Conservation (phyloP, 1,140 invertebrate species). For the Pinna nobilis region DNA sequence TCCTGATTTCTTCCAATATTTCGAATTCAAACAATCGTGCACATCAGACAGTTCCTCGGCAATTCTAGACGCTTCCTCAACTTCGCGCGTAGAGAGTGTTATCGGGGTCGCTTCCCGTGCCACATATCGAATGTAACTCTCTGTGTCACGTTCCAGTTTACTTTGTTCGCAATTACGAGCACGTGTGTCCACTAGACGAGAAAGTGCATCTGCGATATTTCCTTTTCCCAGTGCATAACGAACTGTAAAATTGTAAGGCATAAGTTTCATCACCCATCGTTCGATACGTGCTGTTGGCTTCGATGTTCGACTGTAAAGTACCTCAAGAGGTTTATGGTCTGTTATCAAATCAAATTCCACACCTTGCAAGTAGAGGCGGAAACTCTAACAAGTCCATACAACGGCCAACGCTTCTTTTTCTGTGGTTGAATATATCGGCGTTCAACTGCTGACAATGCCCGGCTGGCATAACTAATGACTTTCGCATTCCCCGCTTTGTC, state of each 20-base stretch:
- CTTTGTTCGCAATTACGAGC: too few relatives aligned
- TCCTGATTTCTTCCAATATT: conserved; percentile 16
- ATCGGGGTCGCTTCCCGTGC: conserved; percentile 13
- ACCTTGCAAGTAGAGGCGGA: conserved; percentile 72
- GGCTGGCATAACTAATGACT: conserved; percentile 52
- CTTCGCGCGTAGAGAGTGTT: conserved; percentile 29
- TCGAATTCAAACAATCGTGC: too few relatives aligned
- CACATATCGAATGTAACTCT: conserved; percentile 17
- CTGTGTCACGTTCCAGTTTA: conserved; percentile 1
- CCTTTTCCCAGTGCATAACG: conserved; percentile 38
- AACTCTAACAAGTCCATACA: conserved; percentile 73
- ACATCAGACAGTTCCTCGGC: conserved; percentile 10
- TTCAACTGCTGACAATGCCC: conserved; percentile 43
- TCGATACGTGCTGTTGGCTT: conserved; percentile 50
- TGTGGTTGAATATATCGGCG: conserved; percentile 69
- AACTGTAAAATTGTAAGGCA: conserved; percentile 46
- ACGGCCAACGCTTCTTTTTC: conserved; percentile 74
- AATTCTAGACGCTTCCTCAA: background rate
- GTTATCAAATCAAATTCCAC: conserved; percentile 66
- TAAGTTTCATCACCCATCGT: conserved; percentile 50
- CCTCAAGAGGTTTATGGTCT: conserved; percentile 66
- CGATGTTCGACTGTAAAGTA: conserved; percentile 37
- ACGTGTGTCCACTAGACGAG: conserved; percentile 33
- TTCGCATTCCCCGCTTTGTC: conserved; percentile 28
- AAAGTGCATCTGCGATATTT: conserved; percentile 51